Percentiles rank a stretch among this genome's conserved stretches.
Conservation (phyloP, 2,888 invertebrate species). For the Sylvicola fuscatus region DNA sequence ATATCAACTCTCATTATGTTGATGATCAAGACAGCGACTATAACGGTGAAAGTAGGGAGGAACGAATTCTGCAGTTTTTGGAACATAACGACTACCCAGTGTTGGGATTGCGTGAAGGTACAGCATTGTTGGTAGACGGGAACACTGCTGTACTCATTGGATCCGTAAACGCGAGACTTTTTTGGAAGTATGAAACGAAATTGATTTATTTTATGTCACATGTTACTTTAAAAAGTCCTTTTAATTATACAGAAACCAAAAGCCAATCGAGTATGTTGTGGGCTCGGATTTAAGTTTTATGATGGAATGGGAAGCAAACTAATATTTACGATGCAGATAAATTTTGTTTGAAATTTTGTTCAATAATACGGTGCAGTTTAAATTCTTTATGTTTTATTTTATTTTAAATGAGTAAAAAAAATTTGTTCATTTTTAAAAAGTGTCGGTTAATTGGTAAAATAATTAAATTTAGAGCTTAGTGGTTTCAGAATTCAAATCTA, state of each 20-base stretch:
- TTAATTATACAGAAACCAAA: conserved; percentile 4
- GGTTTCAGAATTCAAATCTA: no score
- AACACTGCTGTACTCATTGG: conserved; percentile 38
- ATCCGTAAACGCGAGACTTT: conserved; percentile 38
- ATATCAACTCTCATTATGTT: conserved; percentile 69
- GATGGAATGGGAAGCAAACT: conserved; percentile 7
- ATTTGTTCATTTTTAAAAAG: no score
- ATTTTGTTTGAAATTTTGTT: no score
- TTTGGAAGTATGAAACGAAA: conserved; percentile 31
- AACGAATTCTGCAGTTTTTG: conserved; percentile 47
- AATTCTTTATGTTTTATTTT: no score
- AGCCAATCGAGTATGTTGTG: conserved; percentile 5
- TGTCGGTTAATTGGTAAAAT: no score
- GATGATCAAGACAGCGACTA: conserved; percentile 40
- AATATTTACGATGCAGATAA: no score
- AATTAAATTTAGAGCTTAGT: no score
- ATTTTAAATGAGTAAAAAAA: no score
- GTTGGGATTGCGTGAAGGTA: conserved; percentile 52
- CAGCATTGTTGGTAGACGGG: conserved; percentile 38
- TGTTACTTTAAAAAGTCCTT: conserved; percentile 1
- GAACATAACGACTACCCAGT: conserved; percentile 37
- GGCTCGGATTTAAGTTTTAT: conserved; percentile 8
- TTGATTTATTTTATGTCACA: conserved; percentile 9
- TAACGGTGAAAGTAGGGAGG: conserved; percentile 60
- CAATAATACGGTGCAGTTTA: no score